Percentiles rank a stretch among this genome's conserved stretches.
phyloP scores from a whole-genome alignment of 2,888 invertebrate species.

The Ormyrus nitidulus region DNA sequence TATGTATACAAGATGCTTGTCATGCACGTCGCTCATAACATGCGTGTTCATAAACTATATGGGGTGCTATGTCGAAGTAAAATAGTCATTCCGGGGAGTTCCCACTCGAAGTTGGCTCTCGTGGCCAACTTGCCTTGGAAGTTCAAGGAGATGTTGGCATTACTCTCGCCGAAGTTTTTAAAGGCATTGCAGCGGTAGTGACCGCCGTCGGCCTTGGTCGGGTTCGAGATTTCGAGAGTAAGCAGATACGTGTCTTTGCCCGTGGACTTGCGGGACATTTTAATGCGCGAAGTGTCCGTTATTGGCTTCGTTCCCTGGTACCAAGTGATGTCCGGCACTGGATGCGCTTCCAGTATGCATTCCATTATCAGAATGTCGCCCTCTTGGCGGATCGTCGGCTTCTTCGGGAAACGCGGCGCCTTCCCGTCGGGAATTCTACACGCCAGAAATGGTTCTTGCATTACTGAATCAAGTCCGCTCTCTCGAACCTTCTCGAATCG shows the following conservation, averaged over 20 bases:
- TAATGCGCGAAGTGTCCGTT: conserved; percentile 89
- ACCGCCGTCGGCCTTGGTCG: conserved; percentile 97
- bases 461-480: conserved; percentile 28
- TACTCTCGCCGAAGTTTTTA: conserved; percentile 99
- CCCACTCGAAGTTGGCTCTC: conserved; percentile 1
- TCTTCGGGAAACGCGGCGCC: conserved; percentile 97
- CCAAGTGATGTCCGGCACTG: conserved; percentile 96
- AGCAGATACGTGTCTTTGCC: conserved; percentile 94
- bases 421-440: conserved; percentile 95
- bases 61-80: not conserved
- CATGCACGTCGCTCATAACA: conserved; percentile 42
- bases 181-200: conserved; percentile 99
- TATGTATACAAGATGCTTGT: not conserved
- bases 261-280: conserved; percentile 92
- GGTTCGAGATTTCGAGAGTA: conserved; percentile 95
- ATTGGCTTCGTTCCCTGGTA: conserved; percentile 93
- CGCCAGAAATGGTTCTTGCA: conserved; percentile 28
- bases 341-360: conserved; percentile 96
- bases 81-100: not conserved
- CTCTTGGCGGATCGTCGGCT: conserved; percentile 96
- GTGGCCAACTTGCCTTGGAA: conserved; percentile 90
- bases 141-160: conserved; percentile 99
- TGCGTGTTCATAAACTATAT: conserved; percentile 31
- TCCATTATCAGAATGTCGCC: conserved; percentile 96
- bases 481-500: not conserved